Base-by-base conservation (phyloP, 2,797 vertebrate species). In the Sciurus vulgaris region DNA sequence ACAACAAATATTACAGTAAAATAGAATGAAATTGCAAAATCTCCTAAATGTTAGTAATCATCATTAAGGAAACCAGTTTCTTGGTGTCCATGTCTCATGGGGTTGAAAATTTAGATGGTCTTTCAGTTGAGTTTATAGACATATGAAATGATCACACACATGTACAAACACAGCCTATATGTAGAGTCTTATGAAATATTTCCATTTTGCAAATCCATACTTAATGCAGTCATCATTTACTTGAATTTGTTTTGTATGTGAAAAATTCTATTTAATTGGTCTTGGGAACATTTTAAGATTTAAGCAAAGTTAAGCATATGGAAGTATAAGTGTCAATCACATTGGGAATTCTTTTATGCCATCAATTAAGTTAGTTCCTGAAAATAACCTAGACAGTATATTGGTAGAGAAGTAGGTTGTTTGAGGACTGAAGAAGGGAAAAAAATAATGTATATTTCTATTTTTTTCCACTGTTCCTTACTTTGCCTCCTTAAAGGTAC, bases 1-100 rank as follows among this genome's bases (percentile, higher is more conserved):
- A 56, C 4, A 77, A 76, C 65, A 73, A 88, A 90, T 51, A 33
- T 49, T 18, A 85, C 17, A 67, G 92, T 88, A 61, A 61, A n/a
- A 33, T 0, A 30, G 89, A 93, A 97, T 54, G 87, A 95, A 96
- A 93, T 24, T 69, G 47, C 0, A 11, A 20, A 96, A 65, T 93
- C 89, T 98, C 83, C 56, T 65, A 83, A 94, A 33, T 56, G 72
- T 84, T 98, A 76, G 97, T 97, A 97, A 98, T 94, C 49, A 98
- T 98, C 63, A 47, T 98, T 97, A 98, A 65, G 96, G 98, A 98
- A 98, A 98, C 96, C 65, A 74, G 69, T 93, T 95, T 30, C 63
- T 89, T 88, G n/a, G 49, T 94, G 85, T 97, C 95, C 70, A 73
- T n/a, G 44, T n/a, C 70, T 61, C 33, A 85, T 1, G 67, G 41